Percentiles rank a stretch among this genome's conserved stretches.
phyloP scores from a whole-genome alignment of 1,140 invertebrate genomes.

The Micrasema longulum region DNA sequence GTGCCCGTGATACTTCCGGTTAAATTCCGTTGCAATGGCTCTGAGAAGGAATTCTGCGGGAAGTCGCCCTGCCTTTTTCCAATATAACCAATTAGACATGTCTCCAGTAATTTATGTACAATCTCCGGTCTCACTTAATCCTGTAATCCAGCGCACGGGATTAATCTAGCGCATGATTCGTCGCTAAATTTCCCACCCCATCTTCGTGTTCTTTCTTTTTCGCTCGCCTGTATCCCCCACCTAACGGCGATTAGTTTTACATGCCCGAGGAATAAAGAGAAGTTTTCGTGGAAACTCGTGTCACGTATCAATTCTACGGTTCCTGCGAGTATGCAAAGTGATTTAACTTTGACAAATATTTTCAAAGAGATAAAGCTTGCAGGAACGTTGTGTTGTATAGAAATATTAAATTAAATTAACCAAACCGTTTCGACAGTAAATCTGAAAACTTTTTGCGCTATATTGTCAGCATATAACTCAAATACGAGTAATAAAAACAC shows the following conservation, averaged over 20 bases:
- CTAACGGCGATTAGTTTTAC: conserved; percentile 48
- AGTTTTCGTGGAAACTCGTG: conserved; percentile 43
- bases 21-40: conserved; percentile 27
- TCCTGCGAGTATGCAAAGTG: conserved; percentile 34
- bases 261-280: conserved; percentile 36
- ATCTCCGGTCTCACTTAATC: conserved; percentile 50
- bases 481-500: too few relatives aligned
- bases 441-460: neutral
- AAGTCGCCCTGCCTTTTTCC: conserved; percentile 29
- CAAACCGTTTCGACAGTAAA: neutral
- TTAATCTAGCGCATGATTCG: conserved; percentile 53
- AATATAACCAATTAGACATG: conserved; percentile 52
- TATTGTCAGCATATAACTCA: neutral
- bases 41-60: conserved; percentile 1
- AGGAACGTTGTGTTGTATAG: neutral
- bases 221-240: conserved; percentile 12
- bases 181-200: conserved; percentile 47
- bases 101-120: conserved; percentile 52
- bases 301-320: conserved; percentile 51
- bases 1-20: neutral
- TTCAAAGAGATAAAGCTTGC: conserved; percentile 9
- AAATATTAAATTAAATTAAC: too few relatives aligned
- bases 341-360: conserved; percentile 34
- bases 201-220: conserved; percentile 32
- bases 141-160: conserved; percentile 47